Percentiles rank a stretch among this genome's conserved stretches.
These are phyloP conservation scores for Myotis findleyi DNA, from an alignment of 2,797 vertebrate species.

Conservation along the genomic window DNA sequence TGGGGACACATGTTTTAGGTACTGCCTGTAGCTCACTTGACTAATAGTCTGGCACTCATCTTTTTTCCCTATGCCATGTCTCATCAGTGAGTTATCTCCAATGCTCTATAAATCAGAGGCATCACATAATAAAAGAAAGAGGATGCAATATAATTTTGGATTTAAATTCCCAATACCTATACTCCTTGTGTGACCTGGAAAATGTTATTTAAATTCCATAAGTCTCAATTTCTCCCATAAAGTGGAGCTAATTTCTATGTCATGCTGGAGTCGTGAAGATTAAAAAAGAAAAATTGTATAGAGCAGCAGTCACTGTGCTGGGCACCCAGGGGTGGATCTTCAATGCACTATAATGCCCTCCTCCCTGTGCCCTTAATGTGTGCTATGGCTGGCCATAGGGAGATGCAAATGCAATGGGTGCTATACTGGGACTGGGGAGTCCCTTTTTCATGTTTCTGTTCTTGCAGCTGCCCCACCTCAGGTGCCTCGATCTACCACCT, in stretches of 20 bases:
- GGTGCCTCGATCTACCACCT: not conserved
- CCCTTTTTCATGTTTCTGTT: not conserved
- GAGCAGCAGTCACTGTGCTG: not conserved
- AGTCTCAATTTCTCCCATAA: not conserved
- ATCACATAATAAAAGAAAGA: not conserved
- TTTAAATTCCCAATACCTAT: not conserved
- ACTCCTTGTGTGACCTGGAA: not conserved
- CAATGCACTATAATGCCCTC: accelerated
- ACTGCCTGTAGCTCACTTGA: not conserved
- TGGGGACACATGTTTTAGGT: not conserved
- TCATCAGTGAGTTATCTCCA: not conserved
- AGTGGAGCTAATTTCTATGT: not conserved
- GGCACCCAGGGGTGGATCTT: no score
- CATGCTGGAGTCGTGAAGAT: not conserved
- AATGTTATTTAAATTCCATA: not conserved
- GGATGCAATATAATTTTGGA: not conserved
- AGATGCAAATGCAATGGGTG: accelerated
- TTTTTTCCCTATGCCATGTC: not conserved
- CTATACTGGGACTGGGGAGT: not conserved
- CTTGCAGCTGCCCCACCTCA: not conserved
- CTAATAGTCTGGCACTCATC: not conserved
- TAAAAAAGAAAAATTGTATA: not conserved
- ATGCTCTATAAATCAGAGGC: not conserved
- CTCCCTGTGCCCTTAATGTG: not conserved
- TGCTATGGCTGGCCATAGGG: no score